Evolutionary conservation across 2,797 vertebrate genomes (phyloP).

Genomic region (Pterois miles): DNA sequence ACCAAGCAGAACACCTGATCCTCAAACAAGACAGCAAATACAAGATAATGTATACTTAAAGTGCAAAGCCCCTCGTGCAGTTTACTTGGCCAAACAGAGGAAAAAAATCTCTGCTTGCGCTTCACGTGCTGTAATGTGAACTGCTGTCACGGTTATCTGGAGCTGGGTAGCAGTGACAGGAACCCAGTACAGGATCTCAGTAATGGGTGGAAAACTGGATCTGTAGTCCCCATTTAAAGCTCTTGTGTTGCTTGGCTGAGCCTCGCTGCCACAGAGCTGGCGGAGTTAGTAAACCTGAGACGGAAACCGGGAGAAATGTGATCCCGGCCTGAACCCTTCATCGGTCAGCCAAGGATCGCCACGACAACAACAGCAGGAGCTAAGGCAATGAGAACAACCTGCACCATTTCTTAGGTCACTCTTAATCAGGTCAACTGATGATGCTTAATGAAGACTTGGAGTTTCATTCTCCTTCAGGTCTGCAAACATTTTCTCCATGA

Average conservation of each 20-base stretch:
- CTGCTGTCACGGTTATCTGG: conserved; percentile 35
- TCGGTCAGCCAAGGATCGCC: conserved; percentile 28
- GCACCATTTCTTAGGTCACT: conserved; percentile 17
- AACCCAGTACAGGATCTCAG: conserved; percentile 1
- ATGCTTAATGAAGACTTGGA: conserved; percentile 21
- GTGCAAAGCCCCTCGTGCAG: conserved; percentile 7
- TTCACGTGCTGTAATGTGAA: conserved; percentile 46
- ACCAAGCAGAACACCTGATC: conserved; percentile 39
- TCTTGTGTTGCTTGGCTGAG: conserved; percentile 29
- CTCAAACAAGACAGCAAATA: conserved; percentile 32
- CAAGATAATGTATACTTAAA: conserved; percentile 9
- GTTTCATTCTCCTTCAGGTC: conserved; percentile 13
- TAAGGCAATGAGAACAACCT: conserved; percentile 8
- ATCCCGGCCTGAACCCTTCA: conserved; percentile 21
- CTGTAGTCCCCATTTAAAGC: conserved; percentile 36
- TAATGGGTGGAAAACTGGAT: conserved; percentile 52
- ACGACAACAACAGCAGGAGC: conserved; percentile 9
- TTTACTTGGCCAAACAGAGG: conserved; percentile 5
- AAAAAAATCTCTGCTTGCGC: conserved; percentile 9
- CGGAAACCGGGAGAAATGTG: conserved; percentile 45
- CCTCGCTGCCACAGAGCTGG: conserved; percentile 11
- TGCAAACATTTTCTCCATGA: background rate
- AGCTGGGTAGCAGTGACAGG: conserved; percentile 13
- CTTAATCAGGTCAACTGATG: conserved; percentile 35
- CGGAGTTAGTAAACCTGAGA: conserved; percentile 42